Evolutionary conservation across 2,113 vertebrate species (phyloP), one percentile per base, ranked within the genome.

Genomic region (Chunga burmeisteri): DNA sequence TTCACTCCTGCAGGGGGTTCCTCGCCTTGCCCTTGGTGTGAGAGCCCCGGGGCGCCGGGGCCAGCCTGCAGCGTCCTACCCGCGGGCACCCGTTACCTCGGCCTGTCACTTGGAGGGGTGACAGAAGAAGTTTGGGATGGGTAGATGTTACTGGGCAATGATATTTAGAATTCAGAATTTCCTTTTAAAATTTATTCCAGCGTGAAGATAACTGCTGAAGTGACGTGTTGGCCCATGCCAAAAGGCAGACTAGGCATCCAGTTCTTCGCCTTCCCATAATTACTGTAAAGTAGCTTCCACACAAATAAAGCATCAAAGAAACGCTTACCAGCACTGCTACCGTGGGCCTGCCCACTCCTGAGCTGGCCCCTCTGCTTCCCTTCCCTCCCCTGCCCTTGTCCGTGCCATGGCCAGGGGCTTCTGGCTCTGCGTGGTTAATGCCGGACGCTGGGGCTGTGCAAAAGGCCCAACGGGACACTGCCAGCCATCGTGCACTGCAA

Each of bases 321-420:
- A 4, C 26, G 11, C 4, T 0, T 4, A 11, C 2, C 7, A 10
- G 16, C 9, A 5, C 34, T 1, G 44, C 7, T 23, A 2, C 25
- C 2, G 0, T 2, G 42, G 29, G 27, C 16, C 71, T 90, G 52
- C 78, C 27, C 1, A 0, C 66, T 40, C 44, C 61, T 2, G 27
- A 29, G 34, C 61, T 27, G 46, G 29, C 27, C 22, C 11, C 30
- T 9, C 34, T 6, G 42, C 38, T 9, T 22, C 58, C 58, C 77
- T 22, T 25, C 68, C 77, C 58, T 36, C 4, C 2, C 15, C 38
- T 1, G 38, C 46, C 18, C 44, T 6, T 2, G 8, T 5, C 71
- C 2, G 8, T 4, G 36, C 58, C 7, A 0, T 5, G 58, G 38
- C 25, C 1, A 1, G 36, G 6, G 13, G 7, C 10, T 17, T 16